Evolutionary conservation across 1,140 invertebrate species (phyloP).

Genomic region (Adoxophyes honmai): DNA sequence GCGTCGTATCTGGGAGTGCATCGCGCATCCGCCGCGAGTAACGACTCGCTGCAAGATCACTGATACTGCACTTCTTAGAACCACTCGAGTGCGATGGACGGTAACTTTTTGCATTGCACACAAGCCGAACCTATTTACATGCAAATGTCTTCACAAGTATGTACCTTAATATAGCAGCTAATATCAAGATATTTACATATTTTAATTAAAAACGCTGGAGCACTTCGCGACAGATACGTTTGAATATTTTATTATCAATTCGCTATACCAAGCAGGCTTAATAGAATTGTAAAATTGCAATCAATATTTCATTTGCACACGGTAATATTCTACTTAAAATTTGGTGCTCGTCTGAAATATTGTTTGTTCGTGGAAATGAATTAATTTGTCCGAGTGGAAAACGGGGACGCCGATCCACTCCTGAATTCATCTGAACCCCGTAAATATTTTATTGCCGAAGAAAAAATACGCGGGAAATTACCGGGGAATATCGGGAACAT

Average conservation of each 20-base stretch:
- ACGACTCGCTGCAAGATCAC: conserved; percentile 41
- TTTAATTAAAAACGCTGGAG: no score
- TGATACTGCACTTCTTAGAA: conserved; percentile 63
- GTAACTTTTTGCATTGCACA: conserved; percentile 37
- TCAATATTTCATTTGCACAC: conserved; percentile 26
- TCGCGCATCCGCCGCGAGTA: conserved; percentile 49
- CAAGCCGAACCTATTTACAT: no score
- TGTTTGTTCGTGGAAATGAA: conserved; percentile 62
- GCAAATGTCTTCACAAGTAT: no score
- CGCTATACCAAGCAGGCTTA: not conserved
- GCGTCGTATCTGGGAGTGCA: conserved; percentile 48
- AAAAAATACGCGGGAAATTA: conserved; percentile 69
- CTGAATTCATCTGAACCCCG: conserved; percentile 59
- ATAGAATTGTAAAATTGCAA: conserved; percentile 24
- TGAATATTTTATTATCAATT: not conserved
- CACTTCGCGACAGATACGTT: no score
- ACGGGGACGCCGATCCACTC: conserved; percentile 50
- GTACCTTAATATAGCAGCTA: no score
- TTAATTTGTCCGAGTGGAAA: conserved; percentile 54
- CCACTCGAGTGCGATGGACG: conserved; percentile 35
- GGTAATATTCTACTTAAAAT: not conserved
- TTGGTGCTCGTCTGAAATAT: conserved; percentile 22
- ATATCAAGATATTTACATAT: no score
- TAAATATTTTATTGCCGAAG: conserved; percentile 72
- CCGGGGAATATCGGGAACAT: conserved; percentile 63